Percentiles rank a stretch among this genome's conserved stretches.
These are phyloP conservation scores for Cryptoleucopteryx plumbea DNA, from an alignment of 2,113 vertebrate species.

Conservation along the genomic window DNA sequence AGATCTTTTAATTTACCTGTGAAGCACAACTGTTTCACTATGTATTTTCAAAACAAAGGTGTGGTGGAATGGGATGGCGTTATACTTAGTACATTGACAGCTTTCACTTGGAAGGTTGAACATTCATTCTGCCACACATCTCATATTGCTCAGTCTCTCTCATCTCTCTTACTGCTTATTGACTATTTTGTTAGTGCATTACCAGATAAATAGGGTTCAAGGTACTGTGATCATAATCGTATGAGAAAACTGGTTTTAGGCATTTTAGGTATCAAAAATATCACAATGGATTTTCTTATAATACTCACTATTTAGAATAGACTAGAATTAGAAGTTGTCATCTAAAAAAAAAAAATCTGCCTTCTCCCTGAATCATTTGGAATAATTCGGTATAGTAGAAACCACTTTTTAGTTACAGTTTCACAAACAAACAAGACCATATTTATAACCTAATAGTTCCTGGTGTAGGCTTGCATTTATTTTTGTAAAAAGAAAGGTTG, in stretches of 20 bases:
- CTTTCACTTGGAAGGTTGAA: background rate
- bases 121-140: background rate
- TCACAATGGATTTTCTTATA: background rate
- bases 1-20: background rate
- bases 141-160: background rate
- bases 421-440: background rate
- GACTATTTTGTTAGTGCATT: background rate
- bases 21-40: background rate
- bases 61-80: background rate
- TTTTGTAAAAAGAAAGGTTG: background rate
- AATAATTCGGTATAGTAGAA: background rate
- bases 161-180: background rate
- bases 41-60: background rate
- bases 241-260: background rate
- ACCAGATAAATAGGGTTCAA: background rate
- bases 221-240: background rate
- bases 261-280: background rate
- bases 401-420: background rate
- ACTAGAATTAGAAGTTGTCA: background rate
- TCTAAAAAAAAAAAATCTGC: background rate
- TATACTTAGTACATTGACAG: background rate
- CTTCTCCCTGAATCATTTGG: background rate
- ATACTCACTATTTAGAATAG: background rate
- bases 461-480: background rate
- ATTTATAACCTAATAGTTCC: background rate